Base-by-base conservation (phyloP, 1,140 invertebrate species). In the Spodoptera litura region DNA sequence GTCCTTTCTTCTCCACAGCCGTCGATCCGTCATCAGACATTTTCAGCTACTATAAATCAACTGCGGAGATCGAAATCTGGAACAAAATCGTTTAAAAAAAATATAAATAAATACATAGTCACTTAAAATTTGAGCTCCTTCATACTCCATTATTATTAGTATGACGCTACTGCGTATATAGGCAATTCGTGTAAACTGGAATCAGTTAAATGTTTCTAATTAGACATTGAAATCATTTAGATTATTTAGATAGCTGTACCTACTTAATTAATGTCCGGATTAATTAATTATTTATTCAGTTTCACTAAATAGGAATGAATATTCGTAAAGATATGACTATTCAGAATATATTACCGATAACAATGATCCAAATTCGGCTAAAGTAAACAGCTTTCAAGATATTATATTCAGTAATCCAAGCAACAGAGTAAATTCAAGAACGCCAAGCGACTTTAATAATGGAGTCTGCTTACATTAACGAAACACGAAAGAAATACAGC, bases 21-120 rank as follows among this genome's bases (percentile, higher is more conserved):
- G 93, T 94, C 85, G 93, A 94, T 31, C 94, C 94, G 87, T 95
- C 94, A 89, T 95, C 94, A 90, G 94, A 95, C 94, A 95, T 95
- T 86, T 13, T 88, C 85, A 81, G 76, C 62, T 53, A 83, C 79
- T 59, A 82, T 72, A 44, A 59, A 77, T 72, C 51, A 85, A 35
- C 78, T 81, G 74, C 56, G 53, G 20, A 75, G 61, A 75, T 20
- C 58, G 44, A 82, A 80, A 74, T 78, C 80, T 85, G 78, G 74
- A 81, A 82, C 61, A 70, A 56, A 2, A 27, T 31, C 38, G 38
- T 56, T 58, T 52, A 71, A 27, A 71, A 8, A 49, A 72, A 27
- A 20, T 20, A 61, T n/a, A 27, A 55, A 15, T 44, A 38, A 58
- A 35, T 5, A 61, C 13, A 6, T 12, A 35, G 58, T 70, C 20